Percentiles rank a stretch among this genome's conserved stretches.
Evolutionary conservation across 2,113 vertebrate genomes (phyloP).

Genomic region (Pteruthius melanotis): DNA sequence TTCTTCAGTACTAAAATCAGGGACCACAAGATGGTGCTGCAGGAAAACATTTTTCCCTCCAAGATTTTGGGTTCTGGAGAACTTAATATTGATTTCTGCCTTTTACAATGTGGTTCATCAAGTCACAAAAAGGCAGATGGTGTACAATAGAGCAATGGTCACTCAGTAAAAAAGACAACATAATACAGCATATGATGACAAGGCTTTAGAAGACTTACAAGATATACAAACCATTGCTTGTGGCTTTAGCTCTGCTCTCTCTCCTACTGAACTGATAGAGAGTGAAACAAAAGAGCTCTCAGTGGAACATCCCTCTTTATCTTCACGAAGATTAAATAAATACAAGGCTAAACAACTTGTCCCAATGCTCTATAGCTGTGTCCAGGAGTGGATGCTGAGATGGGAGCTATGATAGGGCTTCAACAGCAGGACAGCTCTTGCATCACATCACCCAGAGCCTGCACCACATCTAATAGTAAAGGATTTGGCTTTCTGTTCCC

Average conservation of each 20-base stretch:
- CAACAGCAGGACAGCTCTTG: background rate
- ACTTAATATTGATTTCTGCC: conserved; percentile 9
- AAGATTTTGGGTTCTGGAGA: background rate
- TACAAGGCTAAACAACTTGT: background rate
- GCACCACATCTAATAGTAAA: background rate
- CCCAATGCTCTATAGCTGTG: background rate
- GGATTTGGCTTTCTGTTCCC: background rate
- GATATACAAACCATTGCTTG: conserved; percentile 21
- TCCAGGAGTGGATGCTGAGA: background rate
- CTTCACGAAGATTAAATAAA: conserved; percentile 22
- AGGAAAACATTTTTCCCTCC: conserved; percentile 42
- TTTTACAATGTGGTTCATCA: conserved; percentile 24
- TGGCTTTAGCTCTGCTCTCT: background rate
- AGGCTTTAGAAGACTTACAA: conserved; percentile 46
- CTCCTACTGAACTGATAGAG: background rate
- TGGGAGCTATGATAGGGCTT: background rate
- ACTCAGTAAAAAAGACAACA: conserved; percentile 33
- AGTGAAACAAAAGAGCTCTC: conserved; percentile 28
- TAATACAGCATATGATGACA: conserved; percentile 35
- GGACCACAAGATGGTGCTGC: conserved; percentile 64
- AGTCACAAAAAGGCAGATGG: conserved; percentile 24
- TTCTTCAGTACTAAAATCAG: background rate
- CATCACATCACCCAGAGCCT: background rate
- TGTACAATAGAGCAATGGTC: background rate
- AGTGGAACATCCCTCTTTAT: background rate